phyloP scores from a whole-genome alignment of 2,113 vertebrate genomes.

The Craseonycteris thonglongyai region DNA sequence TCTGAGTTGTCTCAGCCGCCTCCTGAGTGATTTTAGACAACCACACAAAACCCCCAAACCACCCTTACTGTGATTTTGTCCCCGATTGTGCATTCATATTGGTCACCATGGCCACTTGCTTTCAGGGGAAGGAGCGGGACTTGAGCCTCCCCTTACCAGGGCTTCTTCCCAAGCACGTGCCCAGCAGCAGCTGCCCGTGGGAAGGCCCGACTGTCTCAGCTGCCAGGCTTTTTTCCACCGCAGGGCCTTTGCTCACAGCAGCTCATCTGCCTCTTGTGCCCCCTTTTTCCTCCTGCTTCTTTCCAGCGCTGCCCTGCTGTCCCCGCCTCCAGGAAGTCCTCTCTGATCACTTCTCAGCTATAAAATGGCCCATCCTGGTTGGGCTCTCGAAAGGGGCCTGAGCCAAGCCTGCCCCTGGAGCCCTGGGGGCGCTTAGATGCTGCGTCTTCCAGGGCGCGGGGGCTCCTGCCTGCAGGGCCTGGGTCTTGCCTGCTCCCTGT shows the following conservation, averaged over 20 bases:
- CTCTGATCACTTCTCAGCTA: background rate
- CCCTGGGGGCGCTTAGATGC: no score
- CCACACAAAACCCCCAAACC: background rate
- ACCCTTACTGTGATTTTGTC: background rate
- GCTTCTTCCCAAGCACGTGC: fast-evolving
- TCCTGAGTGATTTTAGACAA: background rate
- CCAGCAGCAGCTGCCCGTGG: fast-evolving
- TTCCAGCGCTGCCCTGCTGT: background rate
- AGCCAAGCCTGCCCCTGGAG: background rate
- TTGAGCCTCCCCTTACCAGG: background rate
- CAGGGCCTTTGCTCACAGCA: background rate
- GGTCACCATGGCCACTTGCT: background rate
- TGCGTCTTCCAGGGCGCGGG: background rate
- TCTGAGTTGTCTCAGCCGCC: background rate
- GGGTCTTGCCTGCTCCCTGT: background rate
- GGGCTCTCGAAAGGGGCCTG: background rate
- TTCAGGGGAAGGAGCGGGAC: background rate
- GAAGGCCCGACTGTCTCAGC: background rate
- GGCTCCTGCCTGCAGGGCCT: background rate
- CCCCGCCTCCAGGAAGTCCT: background rate
- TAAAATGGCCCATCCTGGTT: background rate
- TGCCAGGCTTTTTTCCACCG: fast-evolving
- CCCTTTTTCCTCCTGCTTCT: background rate
- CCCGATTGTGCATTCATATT: fast-evolving
- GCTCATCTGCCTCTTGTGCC: background rate